Evolutionary conservation across 2,113 vertebrate species (phyloP).

Genomic region (Eulacestoma nigropectus): DNA sequence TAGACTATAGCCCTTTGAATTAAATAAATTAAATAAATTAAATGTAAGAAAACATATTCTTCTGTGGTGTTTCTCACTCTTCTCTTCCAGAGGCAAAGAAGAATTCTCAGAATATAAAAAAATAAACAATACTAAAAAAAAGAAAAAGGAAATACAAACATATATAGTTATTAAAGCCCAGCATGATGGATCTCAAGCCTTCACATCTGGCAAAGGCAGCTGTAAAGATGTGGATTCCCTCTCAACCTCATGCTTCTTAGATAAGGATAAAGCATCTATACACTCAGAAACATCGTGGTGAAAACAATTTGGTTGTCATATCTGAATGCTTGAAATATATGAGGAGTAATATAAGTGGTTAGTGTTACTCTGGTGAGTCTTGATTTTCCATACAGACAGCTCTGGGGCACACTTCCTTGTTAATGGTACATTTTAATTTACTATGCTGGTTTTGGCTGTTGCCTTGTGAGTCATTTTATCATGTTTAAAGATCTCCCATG

Average conservation of each 20-base stretch:
- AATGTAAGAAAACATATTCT: not conserved
- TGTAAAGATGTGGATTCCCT: not conserved
- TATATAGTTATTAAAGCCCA: not conserved
- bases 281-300: not conserved
- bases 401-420: not conserved
- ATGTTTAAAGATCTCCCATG: not conserved
- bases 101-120: not conserved
- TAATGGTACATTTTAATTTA: conserved; percentile 3
- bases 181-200: not conserved
- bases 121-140: not conserved
- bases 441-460: not conserved
- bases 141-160: not conserved
- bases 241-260: not conserved
- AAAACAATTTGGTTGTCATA: not conserved
- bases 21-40: not conserved
- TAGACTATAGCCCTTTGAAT: not conserved
- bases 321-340: not conserved
- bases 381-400: not conserved
- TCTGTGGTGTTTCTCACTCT: not conserved
- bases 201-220: not conserved
- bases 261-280: not conserved
- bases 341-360: not conserved
- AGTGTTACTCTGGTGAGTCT: not conserved
- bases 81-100: not conserved
- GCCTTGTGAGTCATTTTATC: not conserved